A percentile compares a stretch with the other conserved stretches of the same genome.
phyloP scores from a whole-genome alignment of 1,140 invertebrate species.

The Neodiprion lecontei region DNA sequence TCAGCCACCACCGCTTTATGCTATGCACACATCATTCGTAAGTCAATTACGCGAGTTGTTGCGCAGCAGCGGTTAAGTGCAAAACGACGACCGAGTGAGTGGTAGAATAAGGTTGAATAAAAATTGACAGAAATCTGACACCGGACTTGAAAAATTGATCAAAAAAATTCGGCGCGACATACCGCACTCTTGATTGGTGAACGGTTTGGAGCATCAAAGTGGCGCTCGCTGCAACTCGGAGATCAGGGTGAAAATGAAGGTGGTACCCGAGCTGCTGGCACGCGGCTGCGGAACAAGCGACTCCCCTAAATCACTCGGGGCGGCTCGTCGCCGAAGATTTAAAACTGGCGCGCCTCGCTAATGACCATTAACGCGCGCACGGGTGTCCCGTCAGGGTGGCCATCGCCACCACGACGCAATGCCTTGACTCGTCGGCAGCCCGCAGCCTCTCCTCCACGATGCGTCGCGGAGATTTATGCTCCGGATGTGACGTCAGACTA shows the following conservation, averaged over 20 bases:
- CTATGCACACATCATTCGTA: not conserved
- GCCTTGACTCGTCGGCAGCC: not conserved
- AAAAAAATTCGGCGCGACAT: not conserved
- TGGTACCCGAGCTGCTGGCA: constrained; percentile 38
- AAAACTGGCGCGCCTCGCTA: constrained; percentile 49
- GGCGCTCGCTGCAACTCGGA: constrained; percentile 19
- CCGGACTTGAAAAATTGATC: too few relatives aligned
- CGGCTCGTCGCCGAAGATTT: constrained; percentile 43
- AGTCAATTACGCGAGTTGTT: constrained; percentile 5
- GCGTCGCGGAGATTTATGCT: constrained; percentile 52
- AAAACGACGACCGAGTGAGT: not conserved
- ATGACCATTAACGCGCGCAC: constrained; percentile 49
- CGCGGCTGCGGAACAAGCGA: constrained; percentile 27
- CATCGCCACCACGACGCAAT: not conserved
- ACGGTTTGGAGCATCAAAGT: not conserved
- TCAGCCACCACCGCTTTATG: not conserved
- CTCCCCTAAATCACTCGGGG: constrained; percentile 33
- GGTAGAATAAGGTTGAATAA: too few relatives aligned
- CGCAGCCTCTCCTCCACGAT: not conserved
- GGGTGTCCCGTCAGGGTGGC: constrained; percentile 5
- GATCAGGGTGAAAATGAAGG: constrained; percentile 10
- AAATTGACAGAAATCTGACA: too few relatives aligned
- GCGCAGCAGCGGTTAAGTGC: not conserved
- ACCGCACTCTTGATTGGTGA: not conserved
- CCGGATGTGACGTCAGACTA: constrained; percentile 49